Conservation (phyloP, 2,888 invertebrate genomes). For the Phasia obesa region DNA sequence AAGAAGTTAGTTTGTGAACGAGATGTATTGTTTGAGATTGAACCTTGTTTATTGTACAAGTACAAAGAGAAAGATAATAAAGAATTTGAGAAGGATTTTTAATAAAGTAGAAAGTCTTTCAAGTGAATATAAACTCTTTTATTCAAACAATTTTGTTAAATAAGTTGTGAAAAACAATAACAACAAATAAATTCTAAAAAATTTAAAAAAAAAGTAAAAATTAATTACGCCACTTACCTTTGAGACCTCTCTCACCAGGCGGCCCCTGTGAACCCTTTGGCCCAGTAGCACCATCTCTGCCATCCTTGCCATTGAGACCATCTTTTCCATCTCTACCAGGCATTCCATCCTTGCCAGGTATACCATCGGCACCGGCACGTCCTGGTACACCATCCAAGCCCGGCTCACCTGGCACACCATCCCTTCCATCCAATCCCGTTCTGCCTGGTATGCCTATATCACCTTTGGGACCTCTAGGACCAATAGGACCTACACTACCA, state of each 20-base stretch:
- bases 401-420: constrained; percentile 95
- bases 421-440: constrained; percentile 91
- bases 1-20: too few species aligned
- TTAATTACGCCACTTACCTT: constrained; percentile 82
- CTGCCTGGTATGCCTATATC: constrained; percentile 87
- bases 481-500: constrained; percentile 78
- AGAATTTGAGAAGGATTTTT: too few species aligned
- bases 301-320: constrained; percentile 86
- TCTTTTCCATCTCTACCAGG: constrained; percentile 84
- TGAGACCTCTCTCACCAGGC: constrained; percentile 88
- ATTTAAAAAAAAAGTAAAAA: not conserved
- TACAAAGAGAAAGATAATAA: too few species aligned
- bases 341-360: constrained; percentile 89
- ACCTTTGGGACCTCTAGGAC: constrained; percentile 81
- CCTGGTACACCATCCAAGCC: constrained; percentile 92
- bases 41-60: too few species aligned
- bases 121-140: too few species aligned
- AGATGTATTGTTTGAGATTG: too few species aligned
- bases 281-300: constrained; percentile 85
- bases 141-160: too few species aligned
- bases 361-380: constrained; percentile 92
- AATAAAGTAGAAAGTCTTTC: too few species aligned
- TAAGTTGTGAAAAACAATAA: too few species aligned
- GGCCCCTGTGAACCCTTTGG: constrained; percentile 87
- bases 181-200: too few species aligned